Base-by-base conservation (phyloP, 1,140 invertebrate genomes). In the Hypsibius dujardini region DNA sequence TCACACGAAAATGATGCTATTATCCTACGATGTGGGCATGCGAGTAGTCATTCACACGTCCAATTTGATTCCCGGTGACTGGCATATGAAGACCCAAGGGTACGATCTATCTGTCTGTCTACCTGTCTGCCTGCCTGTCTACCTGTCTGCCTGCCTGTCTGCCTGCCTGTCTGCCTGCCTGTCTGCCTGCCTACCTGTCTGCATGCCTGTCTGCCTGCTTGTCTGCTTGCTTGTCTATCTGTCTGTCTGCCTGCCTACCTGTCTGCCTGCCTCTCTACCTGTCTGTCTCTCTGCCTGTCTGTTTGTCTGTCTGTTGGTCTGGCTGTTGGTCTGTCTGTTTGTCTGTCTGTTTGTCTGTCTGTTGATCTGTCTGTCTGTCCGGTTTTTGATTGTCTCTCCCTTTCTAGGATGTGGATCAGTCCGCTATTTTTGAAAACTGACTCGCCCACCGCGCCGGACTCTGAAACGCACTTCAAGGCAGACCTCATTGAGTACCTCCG, bases 11-110 rank as follows among this genome's bases (percentile, higher is more conserved):
- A 90, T 91, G 82, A 82, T 96, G 46, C 81, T 95, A 1, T 84
- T 87, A 46, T 90, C 93, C 75, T 86, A 85, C 77, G 87, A 93
- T 77, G 82, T 84, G 12, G 89, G 88, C 1, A 79, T 95, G 47
- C 81, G 92, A 71, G 85, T 96, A 59, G 85, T 95, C 1, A 85
- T 97, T 42, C 90, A 89, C 1, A 96, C 93, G 0, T 91, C 92
- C 0, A 98, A 98, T 82, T 80, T 96, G 1, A 88, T 94, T 74
- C 81, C 86, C 47, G 85, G 87, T 72, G 93, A 98, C 81, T 97
- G 93, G 93, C 84, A 88, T 75, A 89, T 95, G 78, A 86, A 91
- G 77, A 93, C 91, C 14, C 93, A 97, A 82, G 91, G 90, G 88
- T 89, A 81, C 72, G 28, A 40, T 28, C 28, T 28, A 71, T 73